Conservation (phyloP, 1,140 invertebrate genomes). For the Harlomillsia oculata region DNA sequence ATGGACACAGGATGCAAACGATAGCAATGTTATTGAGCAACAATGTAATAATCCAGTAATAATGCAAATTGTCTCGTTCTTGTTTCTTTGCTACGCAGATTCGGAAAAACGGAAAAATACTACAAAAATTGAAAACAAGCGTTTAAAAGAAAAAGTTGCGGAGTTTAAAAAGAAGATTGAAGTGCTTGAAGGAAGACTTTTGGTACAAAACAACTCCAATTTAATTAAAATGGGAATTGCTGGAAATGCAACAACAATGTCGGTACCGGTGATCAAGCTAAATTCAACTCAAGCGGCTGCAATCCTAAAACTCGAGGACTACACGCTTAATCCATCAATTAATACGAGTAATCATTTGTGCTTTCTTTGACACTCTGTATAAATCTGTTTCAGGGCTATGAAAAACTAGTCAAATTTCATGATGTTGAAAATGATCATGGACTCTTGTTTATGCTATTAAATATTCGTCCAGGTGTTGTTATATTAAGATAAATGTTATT, state of each 20-base stretch:
- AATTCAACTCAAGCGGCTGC: background rate
- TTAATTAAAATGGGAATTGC: too few species aligned
- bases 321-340: too few species aligned
- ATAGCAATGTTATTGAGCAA: too few species aligned
- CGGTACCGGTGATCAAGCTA: background rate
- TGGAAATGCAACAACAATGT: background rate
- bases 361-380: background rate
- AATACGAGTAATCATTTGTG: background rate
- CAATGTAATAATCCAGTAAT: background rate
- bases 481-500: too few species aligned
- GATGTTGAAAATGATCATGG: too few species aligned
- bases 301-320: too few species aligned
- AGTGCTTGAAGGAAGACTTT: background rate
- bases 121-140: slow-evolving; percentile 24
- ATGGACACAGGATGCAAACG: too few species aligned
- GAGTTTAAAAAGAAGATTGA: slow-evolving; percentile 13
- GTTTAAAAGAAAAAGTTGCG: slow-evolving; percentile 19
- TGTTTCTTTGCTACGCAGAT: slow-evolving; percentile 18
- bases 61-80: background rate
- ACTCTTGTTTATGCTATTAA: too few species aligned
- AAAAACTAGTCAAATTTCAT: too few species aligned
- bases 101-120: slow-evolving; percentile 14
- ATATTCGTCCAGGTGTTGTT: too few species aligned
- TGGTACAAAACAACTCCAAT: background rate
- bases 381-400: background rate